Evolutionary conservation across 2,113 vertebrate genomes (phyloP).

Genomic region (Macquaria australasica): DNA sequence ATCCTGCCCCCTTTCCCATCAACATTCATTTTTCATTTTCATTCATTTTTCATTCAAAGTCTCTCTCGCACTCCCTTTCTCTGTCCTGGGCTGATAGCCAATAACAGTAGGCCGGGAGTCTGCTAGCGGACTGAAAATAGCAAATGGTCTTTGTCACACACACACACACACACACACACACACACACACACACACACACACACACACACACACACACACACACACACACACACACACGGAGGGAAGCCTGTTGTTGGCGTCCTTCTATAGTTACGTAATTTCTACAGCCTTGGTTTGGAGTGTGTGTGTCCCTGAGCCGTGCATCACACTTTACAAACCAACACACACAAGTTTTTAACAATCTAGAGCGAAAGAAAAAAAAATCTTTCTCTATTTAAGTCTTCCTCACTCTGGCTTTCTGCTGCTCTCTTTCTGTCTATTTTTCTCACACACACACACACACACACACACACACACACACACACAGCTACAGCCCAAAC

Average conservation of each 20-base stretch:
- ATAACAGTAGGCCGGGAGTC: slow-evolving; percentile 73
- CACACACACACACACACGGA: slow-evolving; percentile 33
- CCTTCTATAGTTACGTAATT: slow-evolving; percentile 63
- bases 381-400: slow-evolving; percentile 17
- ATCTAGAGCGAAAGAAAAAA: slow-evolving; percentile 8
- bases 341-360: slow-evolving; percentile 43
- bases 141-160: slow-evolving; percentile 64
- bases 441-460: neutral
- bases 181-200: slow-evolving; percentile 30
- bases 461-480: slow-evolving; percentile 8
- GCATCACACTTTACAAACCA: slow-evolving; percentile 42
- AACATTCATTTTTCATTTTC: slow-evolving; percentile 81
- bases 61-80: slow-evolving; percentile 59
- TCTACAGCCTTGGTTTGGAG: slow-evolving; percentile 32
- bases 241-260: slow-evolving; percentile 58
- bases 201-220: slow-evolving; percentile 40
- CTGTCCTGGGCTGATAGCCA: slow-evolving; percentile 73
- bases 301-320: slow-evolving; percentile 23
- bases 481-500: slow-evolving; percentile 24
- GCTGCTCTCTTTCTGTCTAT: slow-evolving; percentile 5
- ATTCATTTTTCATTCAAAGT: slow-evolving; percentile 79
- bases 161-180: slow-evolving; percentile 35
- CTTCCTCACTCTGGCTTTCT: neutral
- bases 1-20: slow-evolving; percentile 69
- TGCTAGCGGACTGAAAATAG: slow-evolving; percentile 68